A percentile compares a stretch with the other conserved stretches of the same genome.
Conservation (phyloP, 1,140 invertebrate species). For the Neomicropteryx cornuta region DNA sequence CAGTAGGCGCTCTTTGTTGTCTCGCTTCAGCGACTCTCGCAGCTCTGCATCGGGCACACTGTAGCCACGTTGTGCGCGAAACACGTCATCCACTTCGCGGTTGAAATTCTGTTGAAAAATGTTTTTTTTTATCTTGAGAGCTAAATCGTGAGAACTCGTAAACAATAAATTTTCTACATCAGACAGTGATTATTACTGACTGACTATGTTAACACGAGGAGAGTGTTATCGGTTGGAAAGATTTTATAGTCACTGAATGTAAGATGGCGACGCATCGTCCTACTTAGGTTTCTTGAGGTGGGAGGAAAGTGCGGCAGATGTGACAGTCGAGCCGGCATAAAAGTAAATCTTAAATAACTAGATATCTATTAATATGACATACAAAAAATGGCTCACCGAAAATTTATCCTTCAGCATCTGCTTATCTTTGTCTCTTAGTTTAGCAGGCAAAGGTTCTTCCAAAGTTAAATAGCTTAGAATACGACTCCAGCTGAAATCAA, state of each 20-base stretch:
- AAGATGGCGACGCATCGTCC: too few species aligned
- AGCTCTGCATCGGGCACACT: conserved; percentile 87
- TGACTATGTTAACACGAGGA: too few species aligned
- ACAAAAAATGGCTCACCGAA: conserved; percentile 47
- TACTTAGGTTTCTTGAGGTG: too few species aligned
- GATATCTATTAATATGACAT: not conserved
- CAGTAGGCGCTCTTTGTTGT: conserved; percentile 76
- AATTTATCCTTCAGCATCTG: conserved; percentile 92
- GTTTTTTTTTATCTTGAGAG: conserved; percentile 4
- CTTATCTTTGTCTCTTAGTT: conserved; percentile 78
- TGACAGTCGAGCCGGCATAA: too few species aligned
- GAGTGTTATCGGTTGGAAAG: too few species aligned
- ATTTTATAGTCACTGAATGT: too few species aligned
- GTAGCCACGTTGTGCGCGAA: conserved; percentile 77
- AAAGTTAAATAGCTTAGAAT: conserved; percentile 60
- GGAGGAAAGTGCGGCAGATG: too few species aligned
- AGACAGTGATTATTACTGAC: too few species aligned
- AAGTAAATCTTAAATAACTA: too few species aligned
- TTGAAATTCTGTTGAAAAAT: conserved; percentile 68
- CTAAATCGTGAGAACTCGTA: not conserved
- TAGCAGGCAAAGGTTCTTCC: conserved; percentile 58
- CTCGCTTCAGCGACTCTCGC: conserved; percentile 68
- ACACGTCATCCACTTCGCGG: conserved; percentile 87
- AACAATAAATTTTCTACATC: not conserved
- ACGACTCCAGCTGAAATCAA: conserved; percentile 65